phyloP scores from a whole-genome alignment of 1,140 invertebrate genomes.

The Pantala flavescens region DNA sequence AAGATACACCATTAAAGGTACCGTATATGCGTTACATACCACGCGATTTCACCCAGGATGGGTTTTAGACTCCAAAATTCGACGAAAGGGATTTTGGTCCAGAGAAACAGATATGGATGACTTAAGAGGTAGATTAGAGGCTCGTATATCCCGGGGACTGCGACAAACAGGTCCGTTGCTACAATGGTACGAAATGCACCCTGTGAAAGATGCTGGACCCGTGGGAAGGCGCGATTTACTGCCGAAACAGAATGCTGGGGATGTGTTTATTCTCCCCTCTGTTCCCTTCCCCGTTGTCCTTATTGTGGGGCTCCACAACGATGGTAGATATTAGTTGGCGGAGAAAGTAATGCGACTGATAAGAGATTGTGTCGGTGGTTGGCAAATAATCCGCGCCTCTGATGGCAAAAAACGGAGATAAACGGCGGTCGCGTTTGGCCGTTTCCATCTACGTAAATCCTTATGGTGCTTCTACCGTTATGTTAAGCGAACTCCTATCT shows the following conservation, averaged over 20 bases:
- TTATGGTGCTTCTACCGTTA: no score
- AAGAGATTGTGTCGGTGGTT: background rate
- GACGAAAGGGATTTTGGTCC: background rate
- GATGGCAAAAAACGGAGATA: background rate
- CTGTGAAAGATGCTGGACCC: background rate
- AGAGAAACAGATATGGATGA: background rate
- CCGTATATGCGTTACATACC: no score
- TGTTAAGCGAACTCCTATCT: no score
- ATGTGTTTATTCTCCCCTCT: background rate
- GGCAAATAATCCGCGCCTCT: background rate
- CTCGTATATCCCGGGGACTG: background rate
- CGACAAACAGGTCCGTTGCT: background rate
- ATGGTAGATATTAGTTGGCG: background rate
- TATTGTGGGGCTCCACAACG: background rate
- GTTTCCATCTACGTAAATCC: no score
- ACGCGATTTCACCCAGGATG: no score
- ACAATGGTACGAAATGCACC: background rate
- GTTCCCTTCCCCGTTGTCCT: background rate
- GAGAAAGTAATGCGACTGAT: background rate
- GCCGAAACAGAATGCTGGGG: background rate
- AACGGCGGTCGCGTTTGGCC: background rate
- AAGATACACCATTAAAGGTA: no score
- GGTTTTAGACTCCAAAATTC: background rate
- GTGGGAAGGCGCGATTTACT: background rate
- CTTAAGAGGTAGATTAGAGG: background rate